Conservation (phyloP, 2,888 invertebrate species). For the Blastobasis adustella region DNA sequence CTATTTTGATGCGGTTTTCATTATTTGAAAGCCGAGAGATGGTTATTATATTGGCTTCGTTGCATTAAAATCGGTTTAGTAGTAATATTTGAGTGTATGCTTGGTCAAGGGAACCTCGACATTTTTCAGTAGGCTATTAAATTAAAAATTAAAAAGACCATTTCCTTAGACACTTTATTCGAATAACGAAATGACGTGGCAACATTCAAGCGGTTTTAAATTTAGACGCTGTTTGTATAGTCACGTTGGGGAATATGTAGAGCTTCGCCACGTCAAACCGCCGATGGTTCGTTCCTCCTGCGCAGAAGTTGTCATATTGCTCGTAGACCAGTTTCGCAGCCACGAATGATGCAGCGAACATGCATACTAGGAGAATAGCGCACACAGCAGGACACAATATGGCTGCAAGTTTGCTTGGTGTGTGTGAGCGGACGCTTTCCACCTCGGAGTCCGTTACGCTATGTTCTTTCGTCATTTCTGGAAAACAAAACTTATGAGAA, state of each 20-base stretch:
- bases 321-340: conserved; percentile 48
- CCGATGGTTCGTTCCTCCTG: conserved; percentile 1
- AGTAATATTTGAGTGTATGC: too few relatives aligned
- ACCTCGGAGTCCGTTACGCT: conserved; percentile 47
- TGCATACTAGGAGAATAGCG: conserved; percentile 43
- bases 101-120: too few relatives aligned
- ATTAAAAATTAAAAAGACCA: neutral
- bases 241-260: conserved; percentile 15
- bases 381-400: conserved; percentile 54
- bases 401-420: conserved; percentile 41
- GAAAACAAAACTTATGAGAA: conserved; percentile 9
- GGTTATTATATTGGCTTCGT: too few relatives aligned
- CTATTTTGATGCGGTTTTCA: too few relatives aligned
- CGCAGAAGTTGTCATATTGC: conserved; percentile 45
- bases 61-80: too few relatives aligned
- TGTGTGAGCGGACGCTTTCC: conserved; percentile 30
- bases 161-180: neutral
- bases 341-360: conserved; percentile 43
- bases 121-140: too few relatives aligned
- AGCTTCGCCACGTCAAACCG: conserved; percentile 40
- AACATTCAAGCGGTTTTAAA: too few relatives aligned
- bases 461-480: conserved; percentile 45
- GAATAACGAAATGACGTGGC: too few relatives aligned
- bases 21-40: too few relatives aligned
- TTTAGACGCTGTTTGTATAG: conserved; percentile 9